Evolutionary conservation across 2,797 vertebrate genomes (phyloP).

Genomic region (Argyrosomus regius): DNA sequence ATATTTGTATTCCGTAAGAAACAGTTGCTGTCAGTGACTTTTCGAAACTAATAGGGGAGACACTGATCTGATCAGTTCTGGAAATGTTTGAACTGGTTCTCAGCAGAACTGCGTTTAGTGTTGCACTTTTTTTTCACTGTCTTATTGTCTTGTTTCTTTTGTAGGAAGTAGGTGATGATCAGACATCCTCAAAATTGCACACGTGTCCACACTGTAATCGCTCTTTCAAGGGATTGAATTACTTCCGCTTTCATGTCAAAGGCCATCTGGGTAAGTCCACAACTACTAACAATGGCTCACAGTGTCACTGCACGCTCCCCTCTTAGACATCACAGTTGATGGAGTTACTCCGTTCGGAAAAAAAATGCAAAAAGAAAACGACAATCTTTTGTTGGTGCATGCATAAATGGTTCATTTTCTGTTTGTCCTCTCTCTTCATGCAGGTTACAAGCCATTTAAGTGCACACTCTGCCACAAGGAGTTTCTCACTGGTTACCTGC

Average conservation of each 20-base stretch:
- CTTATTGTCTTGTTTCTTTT: conserved; percentile 1
- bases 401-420: background rate
- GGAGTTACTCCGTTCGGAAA: too few species aligned
- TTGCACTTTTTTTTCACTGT: background rate
- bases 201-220: conserved; percentile 92
- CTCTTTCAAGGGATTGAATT: conserved; percentile 88
- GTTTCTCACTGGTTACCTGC: conserved; percentile 95
- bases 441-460: conserved; percentile 93
- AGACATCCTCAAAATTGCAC: conserved; percentile 78
- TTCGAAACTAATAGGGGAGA: background rate
- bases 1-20: background rate
- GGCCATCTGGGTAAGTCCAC: conserved; percentile 90
- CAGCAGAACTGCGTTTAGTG: background rate
- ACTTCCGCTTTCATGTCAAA: conserved; percentile 92
- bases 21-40: background rate
- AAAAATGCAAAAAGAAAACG: background rate
- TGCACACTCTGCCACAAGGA: conserved; percentile 94
- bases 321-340: background rate
- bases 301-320: background rate
- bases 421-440: background rate
- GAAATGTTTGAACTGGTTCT: background rate
- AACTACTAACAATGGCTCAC: background rate
- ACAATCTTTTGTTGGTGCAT: background rate
- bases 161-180: conserved; percentile 76
- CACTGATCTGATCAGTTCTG: background rate